Percentiles rank a stretch among this genome's conserved stretches.
phyloP scores from a whole-genome alignment of 2,888 invertebrate species.

The Carabus problematicus region DNA sequence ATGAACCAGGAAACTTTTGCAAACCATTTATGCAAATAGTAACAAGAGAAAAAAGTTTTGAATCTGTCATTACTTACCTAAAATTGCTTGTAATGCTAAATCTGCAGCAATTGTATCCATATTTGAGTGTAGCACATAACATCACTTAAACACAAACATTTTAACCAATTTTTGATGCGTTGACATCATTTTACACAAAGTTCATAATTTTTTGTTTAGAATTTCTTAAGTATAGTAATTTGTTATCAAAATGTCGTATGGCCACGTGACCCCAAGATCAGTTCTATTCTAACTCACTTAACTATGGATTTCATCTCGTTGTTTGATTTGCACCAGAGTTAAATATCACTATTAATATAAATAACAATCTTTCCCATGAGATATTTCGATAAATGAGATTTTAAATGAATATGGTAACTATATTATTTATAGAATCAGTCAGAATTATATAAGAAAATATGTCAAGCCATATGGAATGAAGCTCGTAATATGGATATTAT shows the following conservation, averaged over 20 bases:
- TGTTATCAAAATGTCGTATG: constrained; percentile 46
- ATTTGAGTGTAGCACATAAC: constrained; percentile 36
- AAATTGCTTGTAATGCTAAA: constrained; percentile 55
- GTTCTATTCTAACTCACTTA: constrained; percentile 5
- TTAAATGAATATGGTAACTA: no score
- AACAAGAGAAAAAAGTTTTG: constrained; percentile 35
- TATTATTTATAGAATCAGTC: no score
- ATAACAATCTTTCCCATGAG: no score
- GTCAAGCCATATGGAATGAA: no score
- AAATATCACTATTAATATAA: no score
- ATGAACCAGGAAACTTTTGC: no score
- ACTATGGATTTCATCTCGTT: background rate
- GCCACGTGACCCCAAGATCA: constrained; percentile 43
- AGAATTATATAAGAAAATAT: no score
- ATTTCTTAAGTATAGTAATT: constrained; percentile 44
- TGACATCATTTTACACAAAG: constrained; percentile 31
- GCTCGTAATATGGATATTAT: no score
- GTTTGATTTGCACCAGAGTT: no score
- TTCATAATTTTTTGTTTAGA: constrained; percentile 39
- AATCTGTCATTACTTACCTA: constrained; percentile 51
- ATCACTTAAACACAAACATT: constrained; percentile 27
- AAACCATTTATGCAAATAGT: background rate
- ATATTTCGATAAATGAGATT: no score
- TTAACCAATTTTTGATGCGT: constrained; percentile 26
- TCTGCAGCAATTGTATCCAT: constrained; percentile 56